Percentiles rank a stretch among this genome's conserved stretches.
These are phyloP conservation scores for Daboia siamensis DNA, from an alignment of 2,113 vertebrate species.

Conservation along the genomic window DNA sequence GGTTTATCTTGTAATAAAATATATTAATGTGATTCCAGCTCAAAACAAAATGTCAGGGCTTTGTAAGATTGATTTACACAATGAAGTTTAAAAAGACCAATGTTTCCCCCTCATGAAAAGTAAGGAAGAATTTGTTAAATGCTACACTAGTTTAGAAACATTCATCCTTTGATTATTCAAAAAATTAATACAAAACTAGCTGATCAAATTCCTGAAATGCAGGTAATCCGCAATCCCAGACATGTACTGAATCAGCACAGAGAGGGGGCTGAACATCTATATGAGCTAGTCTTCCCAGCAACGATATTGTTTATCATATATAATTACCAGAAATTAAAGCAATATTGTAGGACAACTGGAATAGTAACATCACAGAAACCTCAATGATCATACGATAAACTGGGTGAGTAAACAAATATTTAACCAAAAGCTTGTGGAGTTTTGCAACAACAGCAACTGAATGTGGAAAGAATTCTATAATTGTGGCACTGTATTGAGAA, in stretches of 20 bases:
- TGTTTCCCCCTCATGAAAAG: background rate
- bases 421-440: background rate
- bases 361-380: background rate
- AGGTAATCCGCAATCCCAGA: background rate
- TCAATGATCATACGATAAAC: background rate
- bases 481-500: background rate
- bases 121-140: background rate
- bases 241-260: background rate
- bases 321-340: background rate
- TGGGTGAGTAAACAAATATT: background rate
- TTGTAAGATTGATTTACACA: background rate
- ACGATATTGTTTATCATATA: background rate
- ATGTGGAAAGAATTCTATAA: background rate
- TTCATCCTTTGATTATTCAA: background rate
- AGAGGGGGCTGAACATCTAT: background rate
- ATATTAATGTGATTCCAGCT: background rate
- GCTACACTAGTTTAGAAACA: background rate
- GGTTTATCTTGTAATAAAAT: background rate
- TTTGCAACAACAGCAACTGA: background rate
- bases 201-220: background rate
- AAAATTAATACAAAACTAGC: background rate
- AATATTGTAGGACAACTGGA: background rate
- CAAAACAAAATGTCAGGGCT: background rate
- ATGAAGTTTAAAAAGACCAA: background rate
- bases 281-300: background rate